These are phyloP conservation scores for Lasiurus borealis DNA, from an alignment of 2,113 vertebrate species.

Conservation along the genomic window DNA sequence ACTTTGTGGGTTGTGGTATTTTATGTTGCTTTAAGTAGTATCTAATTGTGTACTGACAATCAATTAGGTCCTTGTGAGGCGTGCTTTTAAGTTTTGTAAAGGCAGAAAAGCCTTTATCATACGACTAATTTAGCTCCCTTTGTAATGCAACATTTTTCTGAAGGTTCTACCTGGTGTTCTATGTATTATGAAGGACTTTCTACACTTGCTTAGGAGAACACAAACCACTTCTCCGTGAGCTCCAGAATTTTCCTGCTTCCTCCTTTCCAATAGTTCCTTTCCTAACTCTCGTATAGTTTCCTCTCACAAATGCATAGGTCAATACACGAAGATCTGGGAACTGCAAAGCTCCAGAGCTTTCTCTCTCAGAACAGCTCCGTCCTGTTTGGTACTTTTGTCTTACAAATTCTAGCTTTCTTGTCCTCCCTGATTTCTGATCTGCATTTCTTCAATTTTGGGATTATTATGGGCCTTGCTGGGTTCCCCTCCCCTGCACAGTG, in stretches of 20 bases:
- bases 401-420: neutral
- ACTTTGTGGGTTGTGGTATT: neutral
- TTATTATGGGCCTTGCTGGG: neutral
- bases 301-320: neutral
- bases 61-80: neutral
- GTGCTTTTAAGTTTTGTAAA: neutral
- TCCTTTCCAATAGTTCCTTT: neutral
- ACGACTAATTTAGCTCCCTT: neutral
- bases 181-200: neutral
- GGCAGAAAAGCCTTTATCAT: no score
- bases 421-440: neutral
- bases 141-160: neutral
- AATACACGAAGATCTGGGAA: neutral
- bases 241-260: constrained; percentile 20
- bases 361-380: neutral
- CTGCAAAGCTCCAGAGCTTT: neutral
- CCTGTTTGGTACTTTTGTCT: neutral
- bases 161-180: neutral
- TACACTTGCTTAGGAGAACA: neutral
- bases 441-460: neutral
- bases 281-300: neutral
- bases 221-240: neutral
- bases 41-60: neutral
- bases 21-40: neutral
- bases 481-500: neutral